phyloP scores from a whole-genome alignment of 2,888 invertebrate species.

The Drosophila multiciliata region DNA sequence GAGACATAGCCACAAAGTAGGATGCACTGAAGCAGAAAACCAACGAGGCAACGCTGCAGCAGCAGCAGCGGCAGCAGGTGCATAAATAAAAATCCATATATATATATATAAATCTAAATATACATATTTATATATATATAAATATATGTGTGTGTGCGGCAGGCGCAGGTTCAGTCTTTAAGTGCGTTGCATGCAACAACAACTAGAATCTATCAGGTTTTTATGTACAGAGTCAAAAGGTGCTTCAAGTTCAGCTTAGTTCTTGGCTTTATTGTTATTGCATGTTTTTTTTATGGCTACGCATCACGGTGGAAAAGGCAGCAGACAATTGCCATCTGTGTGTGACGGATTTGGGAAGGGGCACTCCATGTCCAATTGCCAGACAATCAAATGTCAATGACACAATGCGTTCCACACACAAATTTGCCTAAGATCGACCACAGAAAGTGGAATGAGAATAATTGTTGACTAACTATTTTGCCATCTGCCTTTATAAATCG shows the following conservation, averaged over 20 bases:
- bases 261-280: constrained; percentile 13
- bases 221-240: constrained; percentile 48
- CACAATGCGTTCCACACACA: constrained; percentile 10
- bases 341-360: constrained; percentile 40
- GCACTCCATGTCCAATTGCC: constrained; percentile 32
- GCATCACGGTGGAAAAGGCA: constrained; percentile 7
- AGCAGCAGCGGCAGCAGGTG: constrained; percentile 54
- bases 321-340: constrained; percentile 20
- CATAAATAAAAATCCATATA: constrained; percentile 13
- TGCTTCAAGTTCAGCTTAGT: constrained; percentile 33
- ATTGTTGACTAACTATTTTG: neutral
- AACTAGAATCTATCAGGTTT: constrained; percentile 56
- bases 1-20: constrained; percentile 69
- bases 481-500: neutral
- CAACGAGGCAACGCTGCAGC: constrained; percentile 47
- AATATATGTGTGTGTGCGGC: constrained; percentile 1
- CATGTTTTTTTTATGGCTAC: constrained; percentile 2
- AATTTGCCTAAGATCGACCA: constrained; percentile 37
- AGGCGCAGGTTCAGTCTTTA: constrained; percentile 28
- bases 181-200: constrained; percentile 41
- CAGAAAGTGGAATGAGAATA: neutral
- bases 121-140: neutral
- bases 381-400: constrained; percentile 44
- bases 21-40: constrained; percentile 73
- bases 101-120: neutral